Base-by-base conservation (phyloP, 64 coral and sea anemone genomes). In the Montipora foliosa region DNA sequence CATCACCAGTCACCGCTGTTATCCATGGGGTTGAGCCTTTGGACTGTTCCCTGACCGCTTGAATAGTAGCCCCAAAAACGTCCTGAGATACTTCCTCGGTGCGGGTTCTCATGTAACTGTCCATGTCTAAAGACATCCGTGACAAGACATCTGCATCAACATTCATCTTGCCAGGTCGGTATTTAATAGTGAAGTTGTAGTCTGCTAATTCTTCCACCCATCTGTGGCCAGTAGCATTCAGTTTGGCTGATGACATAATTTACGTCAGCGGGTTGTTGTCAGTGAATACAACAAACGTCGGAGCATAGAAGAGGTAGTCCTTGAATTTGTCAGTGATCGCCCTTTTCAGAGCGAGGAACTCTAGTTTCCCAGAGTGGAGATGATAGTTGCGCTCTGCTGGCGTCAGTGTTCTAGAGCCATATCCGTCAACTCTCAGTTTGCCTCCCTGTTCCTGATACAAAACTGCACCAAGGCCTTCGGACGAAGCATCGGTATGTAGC, bases 351-450 rank as follows among this genome's bases (percentile, higher is more conserved):
- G 6, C 69, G 5, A 8, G 17, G 48, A 79, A 79, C 19, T 79
- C 49, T 17, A 52, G 17, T 79, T 79, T 79, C 48, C 47, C 77
- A 17, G 77, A 79, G 17, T 79, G 77, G 4, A 51, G 11, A 15
- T 51, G 77, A 52, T 79, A 79, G 47, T 79, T 79, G 17, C 46
- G 47, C 48, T 57, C 48, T 52, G 46, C 5, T 51, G 44, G 77
- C 45, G 46, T 77, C 7, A 77, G 44, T 77, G 75, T 77, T 47
- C 75, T 47, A 12, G 29, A 50, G 75, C 75, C 75, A 77, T 77
- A 12, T 45, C 75, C 75, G 44, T 17, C 75, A 45, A 77, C 75
- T 77, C 75, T 77, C 75, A 77, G 45, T 77, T 77, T 77, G 75
- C 75, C 75, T 16, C 62, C 62, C 62, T 67, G 1, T n/a, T 67